A percentile compares a stretch with the other conserved stretches of the same genome.
Evolutionary conservation across 1,140 invertebrate species (phyloP).

Genomic region (Tetraneura akinire): DNA sequence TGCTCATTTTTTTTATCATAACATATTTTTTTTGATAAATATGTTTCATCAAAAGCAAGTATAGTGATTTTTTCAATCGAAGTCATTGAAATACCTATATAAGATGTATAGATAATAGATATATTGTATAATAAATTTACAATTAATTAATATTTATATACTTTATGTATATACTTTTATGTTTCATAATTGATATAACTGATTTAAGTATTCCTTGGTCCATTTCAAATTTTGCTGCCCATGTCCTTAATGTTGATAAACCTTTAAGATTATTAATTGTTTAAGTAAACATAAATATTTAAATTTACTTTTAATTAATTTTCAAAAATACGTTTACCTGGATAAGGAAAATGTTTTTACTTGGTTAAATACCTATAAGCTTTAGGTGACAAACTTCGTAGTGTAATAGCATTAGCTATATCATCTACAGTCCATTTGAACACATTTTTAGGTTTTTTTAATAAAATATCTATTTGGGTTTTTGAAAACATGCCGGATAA

Average conservation of each 20-base stretch:
- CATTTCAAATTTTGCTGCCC: background rate
- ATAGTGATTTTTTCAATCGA: background rate
- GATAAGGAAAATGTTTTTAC: background rate
- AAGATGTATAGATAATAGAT: background rate
- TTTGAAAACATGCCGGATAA: background rate
- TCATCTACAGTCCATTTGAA: background rate
- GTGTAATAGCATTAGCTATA: background rate
- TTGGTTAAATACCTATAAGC: background rate
- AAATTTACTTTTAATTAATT: background rate
- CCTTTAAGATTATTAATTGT: background rate
- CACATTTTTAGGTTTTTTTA: background rate
- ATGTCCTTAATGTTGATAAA: background rate
- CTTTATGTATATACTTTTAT: background rate
- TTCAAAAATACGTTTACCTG: background rate
- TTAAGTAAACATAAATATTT: background rate
- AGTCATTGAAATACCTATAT: background rate
- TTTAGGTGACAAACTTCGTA: background rate
- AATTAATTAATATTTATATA: no score
- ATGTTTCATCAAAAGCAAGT: background rate
- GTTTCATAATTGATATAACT: background rate
- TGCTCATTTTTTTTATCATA: constrained; percentile 8
- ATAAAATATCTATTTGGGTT: background rate
- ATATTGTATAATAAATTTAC: background rate
- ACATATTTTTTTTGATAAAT: background rate
- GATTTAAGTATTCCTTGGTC: background rate